A percentile compares a stretch with the other conserved stretches of the same genome.
phyloP scores from a whole-genome alignment of 2,888 invertebrate genomes.

The Nowickia ferox region DNA sequence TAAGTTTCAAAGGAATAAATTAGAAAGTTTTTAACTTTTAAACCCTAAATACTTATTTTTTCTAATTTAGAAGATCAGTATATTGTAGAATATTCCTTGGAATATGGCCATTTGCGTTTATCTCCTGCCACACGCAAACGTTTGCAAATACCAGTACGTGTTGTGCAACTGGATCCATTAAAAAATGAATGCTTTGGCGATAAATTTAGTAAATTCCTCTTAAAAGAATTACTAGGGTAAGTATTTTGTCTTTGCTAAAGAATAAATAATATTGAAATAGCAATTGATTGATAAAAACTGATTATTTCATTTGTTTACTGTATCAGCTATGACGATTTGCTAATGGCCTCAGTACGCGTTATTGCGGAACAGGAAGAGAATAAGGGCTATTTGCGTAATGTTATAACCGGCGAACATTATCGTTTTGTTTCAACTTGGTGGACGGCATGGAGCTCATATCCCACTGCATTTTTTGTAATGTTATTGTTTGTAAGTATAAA shows the following conservation, averaged over 20 bases:
- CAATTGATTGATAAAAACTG: neutral
- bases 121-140: constrained; percentile 93
- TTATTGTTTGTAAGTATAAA: constrained; percentile 96
- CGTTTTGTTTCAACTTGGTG: constrained; percentile 98
- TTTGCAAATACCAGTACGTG: constrained; percentile 95
- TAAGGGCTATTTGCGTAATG: constrained; percentile 97
- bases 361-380: constrained; percentile 98
- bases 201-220: constrained; percentile 92
- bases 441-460: constrained; percentile 97
- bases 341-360: constrained; percentile 98
- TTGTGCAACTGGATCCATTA: constrained; percentile 93
- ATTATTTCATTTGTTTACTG: constrained; percentile 19
- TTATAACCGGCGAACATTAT: constrained; percentile 99
- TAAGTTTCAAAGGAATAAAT: neutral
- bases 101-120: constrained; percentile 97
- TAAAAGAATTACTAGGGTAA: constrained; percentile 94
- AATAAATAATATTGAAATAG: neutral
- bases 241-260: neutral
- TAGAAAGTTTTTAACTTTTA: too few species aligned
- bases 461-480: constrained; percentile 98
- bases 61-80: constrained; percentile 96
- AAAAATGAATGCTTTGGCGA: constrained; percentile 97
- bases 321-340: constrained; percentile 92
- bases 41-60: neutral
- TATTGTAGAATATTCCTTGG: constrained; percentile 98